Evolutionary conservation across 2,797 vertebrate genomes (phyloP).

Genomic region (Capromys pilorides): DNA sequence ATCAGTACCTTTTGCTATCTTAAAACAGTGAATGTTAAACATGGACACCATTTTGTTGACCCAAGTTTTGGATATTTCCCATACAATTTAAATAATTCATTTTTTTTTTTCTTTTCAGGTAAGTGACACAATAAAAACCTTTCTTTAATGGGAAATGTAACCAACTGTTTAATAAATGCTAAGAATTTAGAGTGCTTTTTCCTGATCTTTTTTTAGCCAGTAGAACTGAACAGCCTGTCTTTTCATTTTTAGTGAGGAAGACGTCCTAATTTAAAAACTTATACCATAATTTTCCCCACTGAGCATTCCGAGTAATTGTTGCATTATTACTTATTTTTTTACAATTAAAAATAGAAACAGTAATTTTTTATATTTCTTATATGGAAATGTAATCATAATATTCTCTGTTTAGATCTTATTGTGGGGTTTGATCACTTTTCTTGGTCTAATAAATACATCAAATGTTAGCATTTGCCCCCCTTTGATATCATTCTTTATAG

Average conservation of each 20-base stretch:
- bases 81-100: background rate
- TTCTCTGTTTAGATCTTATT: constrained; percentile 53
- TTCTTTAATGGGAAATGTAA: background rate
- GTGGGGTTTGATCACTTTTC: constrained; percentile 4
- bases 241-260: constrained; percentile 48
- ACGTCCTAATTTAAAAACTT: constrained; percentile 44
- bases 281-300: background rate
- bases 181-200: background rate
- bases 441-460: background rate
- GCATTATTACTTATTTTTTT: constrained; percentile 13
- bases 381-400: constrained; percentile 26
- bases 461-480: background rate
- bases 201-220: constrained; percentile 28
- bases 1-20: background rate
- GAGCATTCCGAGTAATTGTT: constrained; percentile 3
- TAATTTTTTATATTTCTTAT: constrained; percentile 29
- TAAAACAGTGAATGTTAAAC: background rate
- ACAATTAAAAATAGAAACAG: constrained; percentile 50
- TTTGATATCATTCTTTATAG: background rate
- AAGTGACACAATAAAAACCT: background rate
- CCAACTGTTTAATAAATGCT: constrained; percentile 35
- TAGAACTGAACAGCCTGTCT: background rate
- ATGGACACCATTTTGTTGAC: background rate
- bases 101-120: constrained; percentile 47
- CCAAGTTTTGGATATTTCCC: background rate